Evolutionary conservation across 1,140 invertebrate genomes (phyloP), one percentile per base, ranked within the genome.

Genomic region (Pseudomyrmex pallidus): DNA sequence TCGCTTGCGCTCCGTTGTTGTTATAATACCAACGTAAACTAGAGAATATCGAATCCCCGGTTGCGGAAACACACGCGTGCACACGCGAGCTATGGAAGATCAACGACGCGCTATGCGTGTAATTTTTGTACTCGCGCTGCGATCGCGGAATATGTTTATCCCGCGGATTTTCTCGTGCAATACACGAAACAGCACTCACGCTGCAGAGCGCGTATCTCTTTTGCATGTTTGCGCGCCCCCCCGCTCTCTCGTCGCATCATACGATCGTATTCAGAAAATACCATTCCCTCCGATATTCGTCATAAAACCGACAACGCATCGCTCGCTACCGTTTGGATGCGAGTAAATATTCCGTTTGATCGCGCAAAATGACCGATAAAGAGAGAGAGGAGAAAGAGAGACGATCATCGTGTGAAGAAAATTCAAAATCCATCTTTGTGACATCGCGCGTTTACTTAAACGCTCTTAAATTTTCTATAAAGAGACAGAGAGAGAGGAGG

Each of bases 141-240:
- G 82, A 86, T 89, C 84, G 56, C 63, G 17, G 87, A 83, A 83
- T 90, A 80, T 90, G 82, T 88, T 89, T 90, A 76, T 84, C 82
- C 80, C 84, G 85, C 90, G 85, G 88, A 91, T 91, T 91, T 91
- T 89, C 87, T 90, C 88, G 87, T 77, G 88, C 89, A 84, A 35
- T 90, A 91, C 90, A 90, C 82, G 90, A 85, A 90, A 91, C 88
- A 88, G 84, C 90, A 91, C 90, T 91, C 89, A 86, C 77, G 83
- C 64, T 70, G 59, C 70, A 83, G 35, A 35, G 46, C 62, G 67
- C 85, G 61, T 89, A 89, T 90, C 90, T 89, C 90, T 88, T 76
- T 82, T 61, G 82, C 64, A 73, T 67, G 66, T 35, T 63, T 22
- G 3, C 35, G 68, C 13, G 20, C 64, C 57, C 64, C 57, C 50